Percentiles rank a stretch among this genome's conserved stretches.
phyloP scores from a whole-genome alignment of 1,140 invertebrate species.

The Amyelois transitella region DNA sequence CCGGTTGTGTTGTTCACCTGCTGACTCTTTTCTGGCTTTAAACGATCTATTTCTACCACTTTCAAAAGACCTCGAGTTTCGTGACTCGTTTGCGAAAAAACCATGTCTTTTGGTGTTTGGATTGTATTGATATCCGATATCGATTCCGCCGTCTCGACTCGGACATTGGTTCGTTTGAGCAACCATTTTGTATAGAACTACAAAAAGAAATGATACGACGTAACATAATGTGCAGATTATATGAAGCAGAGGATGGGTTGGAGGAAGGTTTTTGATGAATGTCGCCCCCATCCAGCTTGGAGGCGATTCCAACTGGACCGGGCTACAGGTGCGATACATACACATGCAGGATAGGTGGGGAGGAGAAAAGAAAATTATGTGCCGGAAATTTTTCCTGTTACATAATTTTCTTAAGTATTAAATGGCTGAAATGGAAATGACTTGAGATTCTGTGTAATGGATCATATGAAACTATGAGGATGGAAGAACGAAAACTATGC shows the following conservation, averaged over 20 bases:
- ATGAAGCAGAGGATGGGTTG: constrained; percentile 39
- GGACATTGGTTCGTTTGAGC: constrained; percentile 68
- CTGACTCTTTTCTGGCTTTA: constrained; percentile 62
- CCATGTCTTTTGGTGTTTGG: constrained; percentile 68
- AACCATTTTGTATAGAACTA: constrained; percentile 74
- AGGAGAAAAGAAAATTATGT: not conserved
- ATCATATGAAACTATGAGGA: not conserved
- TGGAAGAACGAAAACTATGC: not conserved
- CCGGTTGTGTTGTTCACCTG: constrained; percentile 50
- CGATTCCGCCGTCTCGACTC: constrained; percentile 64
- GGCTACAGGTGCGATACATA: not conserved
- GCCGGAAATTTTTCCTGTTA: not conserved
- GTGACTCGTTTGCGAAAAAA: constrained; percentile 71
- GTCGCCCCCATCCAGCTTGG: not conserved
- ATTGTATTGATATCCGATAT: constrained; percentile 57
- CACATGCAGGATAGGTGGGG: not conserved
- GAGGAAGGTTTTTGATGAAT: not conserved
- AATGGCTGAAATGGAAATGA: not conserved
- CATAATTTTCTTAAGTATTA: not conserved
- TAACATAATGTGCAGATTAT: constrained; percentile 67
- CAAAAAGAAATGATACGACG: constrained; percentile 72
- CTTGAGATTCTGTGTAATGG: not conserved
- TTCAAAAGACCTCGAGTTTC: constrained; percentile 65
- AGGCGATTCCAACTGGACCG: not conserved
- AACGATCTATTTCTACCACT: constrained; percentile 69